Base-by-base conservation (phyloP, 2,113 vertebrate genomes). In the Sisor rabdophorus region DNA sequence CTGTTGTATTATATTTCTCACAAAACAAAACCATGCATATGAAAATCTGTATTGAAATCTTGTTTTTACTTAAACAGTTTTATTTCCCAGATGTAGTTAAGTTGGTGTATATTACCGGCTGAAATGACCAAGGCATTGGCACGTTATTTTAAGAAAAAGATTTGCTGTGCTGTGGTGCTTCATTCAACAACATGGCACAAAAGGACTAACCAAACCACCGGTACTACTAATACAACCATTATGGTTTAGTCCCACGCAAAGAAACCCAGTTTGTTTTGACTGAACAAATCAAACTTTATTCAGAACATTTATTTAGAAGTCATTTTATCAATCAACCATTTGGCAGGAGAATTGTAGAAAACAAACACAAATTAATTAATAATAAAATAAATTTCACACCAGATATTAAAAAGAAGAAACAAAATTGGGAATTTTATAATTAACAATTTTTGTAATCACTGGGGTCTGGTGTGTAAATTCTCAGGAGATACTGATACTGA, bases 251-350 rank as follows among this genome's bases (percentile, higher is more conserved):
- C 20, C 17, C 17, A 19, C 30, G 36, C 64, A 54, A 40, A 40
- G 22, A 76, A 65, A 58, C 4, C 17, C 61, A 68, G 55, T 56
- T 44, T 68, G 61, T 55, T 40, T 58, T 8, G 56, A 76, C 22
- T 36, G 16, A 47, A 54, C 58, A n/a, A 50, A 64, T 26, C 44
- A 60, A 65, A 75, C 54, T 24, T 56, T 56, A 56, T 58, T 58
- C 12, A 13, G 3, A 58, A 26, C 12, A 56, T 10, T 2, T 55
- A 24, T 24, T 56, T 22, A 58, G 22, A 12, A 26, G 22, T 58
- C 26, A 26, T 58, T 20, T 26, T 5, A 26, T 58, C 55, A 58
- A 24, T 1, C 22, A 58, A 26, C 15, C 22, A 58, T 32, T 12
- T 26, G 24, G 24, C 56, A 44, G 40, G 40, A 44, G 40, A 4